Base-by-base conservation (phyloP, 2,888 invertebrate species). In the Cephonodes hylas region DNA sequence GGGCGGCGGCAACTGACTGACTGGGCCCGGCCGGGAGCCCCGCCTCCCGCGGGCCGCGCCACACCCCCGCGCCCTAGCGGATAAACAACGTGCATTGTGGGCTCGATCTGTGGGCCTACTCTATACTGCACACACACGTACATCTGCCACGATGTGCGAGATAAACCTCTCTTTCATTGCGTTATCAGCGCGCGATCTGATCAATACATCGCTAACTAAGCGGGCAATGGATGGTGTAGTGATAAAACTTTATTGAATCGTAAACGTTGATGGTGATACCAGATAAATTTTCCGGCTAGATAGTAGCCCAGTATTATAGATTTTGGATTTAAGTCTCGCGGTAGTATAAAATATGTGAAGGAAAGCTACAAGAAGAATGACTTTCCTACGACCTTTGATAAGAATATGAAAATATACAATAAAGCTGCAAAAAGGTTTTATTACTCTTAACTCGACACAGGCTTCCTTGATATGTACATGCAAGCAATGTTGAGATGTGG, bases 61-160 rank as follows among this genome's bases (percentile, higher is more conserved):
- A 48, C 67, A 62, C 71, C 79, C 83, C 85, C 87, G 79, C 84
- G 77, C 86, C 85, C 86, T 79, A 78, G 81, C 88, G 91, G 90
- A 91, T 91, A 91, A 91, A 91, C 91, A 91, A 91, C 91, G 82
- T 91, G 91, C 91, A 91, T 88, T 89, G 91, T 91, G 87, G 89
- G 84, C 88, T 86, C 86, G 88, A 86, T 88, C 90, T 85, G 81
- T 83, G 83, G 79, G 83, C 84, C 84, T 81, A 79, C 81, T 82
- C 81, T 75, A 79, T 74, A 77, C 68, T 68, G 74, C 74, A 77
- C 81, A 81, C 79, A 84, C 80, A 80, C 72, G 74, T 79, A 77
- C 74, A 77, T 66, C 73, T 74, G 76, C 71, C 66, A 59, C 80
- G 81, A 79, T 68, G 62, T 64, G 64, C 68, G 65, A 62, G 63